Conservation (phyloP, 2,113 vertebrate genomes). For the Jaculus jaculus region DNA sequence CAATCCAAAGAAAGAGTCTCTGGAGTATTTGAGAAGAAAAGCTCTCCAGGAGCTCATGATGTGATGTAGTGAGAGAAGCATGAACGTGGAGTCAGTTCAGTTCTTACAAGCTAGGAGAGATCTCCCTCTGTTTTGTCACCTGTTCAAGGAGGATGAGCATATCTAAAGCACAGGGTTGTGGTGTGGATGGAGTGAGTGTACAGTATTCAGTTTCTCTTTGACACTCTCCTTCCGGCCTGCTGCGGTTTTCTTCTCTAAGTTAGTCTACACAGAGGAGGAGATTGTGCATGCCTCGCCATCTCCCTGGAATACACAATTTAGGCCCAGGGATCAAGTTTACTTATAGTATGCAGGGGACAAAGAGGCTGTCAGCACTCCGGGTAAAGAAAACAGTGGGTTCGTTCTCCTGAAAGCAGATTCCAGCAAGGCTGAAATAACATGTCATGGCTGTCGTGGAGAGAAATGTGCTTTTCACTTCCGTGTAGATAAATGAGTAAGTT, state of each 20-base stretch:
- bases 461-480: slow-evolving; percentile 41
- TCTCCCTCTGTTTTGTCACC: background rate
- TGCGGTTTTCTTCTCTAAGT: background rate
- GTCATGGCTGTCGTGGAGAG: background rate
- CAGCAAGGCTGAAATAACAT: background rate
- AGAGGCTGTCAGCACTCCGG: background rate
- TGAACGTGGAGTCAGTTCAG: background rate
- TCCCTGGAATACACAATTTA: background rate
- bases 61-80: background rate
- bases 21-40: background rate
- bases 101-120: background rate
- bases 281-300: background rate
- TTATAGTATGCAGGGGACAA: background rate
- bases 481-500: slow-evolving; percentile 38
- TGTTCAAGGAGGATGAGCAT: background rate
- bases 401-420: slow-evolving; percentile 17
- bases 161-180: background rate
- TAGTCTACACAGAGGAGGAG: background rate
- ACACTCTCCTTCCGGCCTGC: background rate
- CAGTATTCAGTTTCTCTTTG: background rate
- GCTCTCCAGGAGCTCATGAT: background rate
- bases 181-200: background rate
- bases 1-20: slow-evolving; percentile 5
- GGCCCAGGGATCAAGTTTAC: background rate
- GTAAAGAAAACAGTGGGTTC: slow-evolving; percentile 22